Conservation (phyloP, 2,888 invertebrate genomes). For the Charanyca ferruginea region DNA sequence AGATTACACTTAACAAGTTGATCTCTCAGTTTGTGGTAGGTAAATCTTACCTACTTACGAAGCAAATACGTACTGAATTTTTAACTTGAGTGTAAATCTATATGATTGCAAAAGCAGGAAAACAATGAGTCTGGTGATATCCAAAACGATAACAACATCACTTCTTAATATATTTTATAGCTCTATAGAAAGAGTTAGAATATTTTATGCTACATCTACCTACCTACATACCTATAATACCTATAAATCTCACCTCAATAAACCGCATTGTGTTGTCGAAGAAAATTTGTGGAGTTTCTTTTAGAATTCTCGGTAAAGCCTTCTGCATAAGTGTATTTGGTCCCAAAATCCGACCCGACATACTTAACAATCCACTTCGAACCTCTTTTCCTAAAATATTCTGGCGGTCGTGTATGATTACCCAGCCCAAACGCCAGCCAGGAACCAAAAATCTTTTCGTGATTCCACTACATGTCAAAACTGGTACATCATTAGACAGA, state of each 20-base stretch:
- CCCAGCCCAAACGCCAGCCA: constrained; percentile 99
- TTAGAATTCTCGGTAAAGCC: constrained; percentile 96
- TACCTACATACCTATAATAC: too few relatives aligned
- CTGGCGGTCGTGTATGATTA: constrained; percentile 96
- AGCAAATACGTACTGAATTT: neutral
- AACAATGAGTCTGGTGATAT: too few relatives aligned
- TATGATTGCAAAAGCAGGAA: neutral
- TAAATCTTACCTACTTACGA: neutral
- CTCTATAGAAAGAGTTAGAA: neutral
- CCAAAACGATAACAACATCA: too few relatives aligned
- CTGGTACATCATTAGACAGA: constrained; percentile 96
- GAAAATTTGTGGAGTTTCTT: constrained; percentile 95
- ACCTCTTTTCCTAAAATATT: constrained; percentile 91
- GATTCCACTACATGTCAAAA: constrained; percentile 98
- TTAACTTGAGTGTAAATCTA: neutral
- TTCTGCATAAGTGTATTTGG: constrained; percentile 97
- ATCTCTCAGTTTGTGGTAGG: neutral
- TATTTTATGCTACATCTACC: neutral
- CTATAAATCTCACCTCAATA: constrained; percentile 77
- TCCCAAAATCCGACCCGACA: constrained; percentile 97
- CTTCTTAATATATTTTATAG: too few relatives aligned
- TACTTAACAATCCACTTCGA: constrained; percentile 88
- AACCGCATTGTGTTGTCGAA: constrained; percentile 93
- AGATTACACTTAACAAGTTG: neutral
- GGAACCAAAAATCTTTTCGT: constrained; percentile 98